Base-by-base conservation (phyloP, 1,140 invertebrate species). In the Protaetia brevitarsis region DNA sequence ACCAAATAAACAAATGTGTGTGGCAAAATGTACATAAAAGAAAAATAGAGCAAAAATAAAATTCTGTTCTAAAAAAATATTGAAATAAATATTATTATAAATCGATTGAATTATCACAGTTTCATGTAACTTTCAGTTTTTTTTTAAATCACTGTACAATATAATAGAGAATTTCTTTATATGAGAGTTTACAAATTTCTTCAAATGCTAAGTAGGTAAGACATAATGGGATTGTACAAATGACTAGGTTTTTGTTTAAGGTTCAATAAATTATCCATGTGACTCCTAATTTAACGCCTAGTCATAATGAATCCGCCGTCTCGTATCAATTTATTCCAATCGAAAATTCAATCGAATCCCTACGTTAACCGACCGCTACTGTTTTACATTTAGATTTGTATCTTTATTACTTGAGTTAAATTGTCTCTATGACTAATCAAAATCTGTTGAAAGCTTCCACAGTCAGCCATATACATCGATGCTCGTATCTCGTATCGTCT, bases 371-470 rank as follows among this genome's bases (percentile, higher is more conserved):
- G 57, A 51, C 69, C 67, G 74, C 74, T 76, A 76, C 74, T 70
- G 74, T 76, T 72, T 71, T 68, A 69, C 70, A 72, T 74, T 74
- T 67, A 71, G 72, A 73, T 74, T 70, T 74, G 64, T 71, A 76
- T 76, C 75, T 73, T 68, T 72, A 72, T 76, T 75, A 74, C 70
- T 69, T 68, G 66, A 70, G 72, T 76, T 75, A 76, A 76, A 76
- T 75, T 74, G 72, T 74, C 66, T 73, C 71, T 76, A 76, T 76
- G 75, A 76, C 75, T 76, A 76, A 76, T 76, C 75, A 76, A 74
- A 76, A 73, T 73, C 69, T 65, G 73, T 69, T 73, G 73, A 75
- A 71, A 75, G 73, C 70, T 65, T 64, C 56, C 36, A n/a, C 13
- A 71, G 61, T 71, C 63, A 62, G 21, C 66, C 69, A 66, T 29